Evolutionary conservation across 2,113 vertebrate species (phyloP), one percentile per base, ranked within the genome.

Genomic region (Hylia prasina): DNA sequence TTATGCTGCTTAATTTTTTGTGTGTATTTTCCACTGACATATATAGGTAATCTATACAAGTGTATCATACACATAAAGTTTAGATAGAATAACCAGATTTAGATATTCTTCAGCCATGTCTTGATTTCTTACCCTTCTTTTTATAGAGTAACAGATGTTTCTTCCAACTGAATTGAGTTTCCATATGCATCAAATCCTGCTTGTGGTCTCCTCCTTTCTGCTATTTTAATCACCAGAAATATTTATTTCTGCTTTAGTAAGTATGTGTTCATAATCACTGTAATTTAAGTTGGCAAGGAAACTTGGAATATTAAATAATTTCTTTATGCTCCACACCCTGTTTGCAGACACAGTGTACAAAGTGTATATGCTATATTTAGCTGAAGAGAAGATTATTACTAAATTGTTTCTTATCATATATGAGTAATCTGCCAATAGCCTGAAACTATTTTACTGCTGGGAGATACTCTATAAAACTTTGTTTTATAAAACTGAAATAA

Each of bases 281-380:
- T 70, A 70, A 93, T 93, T 90, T 75, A 82, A 87, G 35, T 68
- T 90, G 86, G 88, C 76, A 90, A 48, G 76, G 91, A 89, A 90
- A 83, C 33, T 51, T 78, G 68, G 76, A 92, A 64, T 91, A 95
- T 81, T 78, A 84, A 90, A 66, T 31, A 57, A 58, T 73, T 87
- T 94, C 35, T 81, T 50, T 84, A 13, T 3, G 7, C 9, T 76
- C 35, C 39, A 79, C 48, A 78, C 40, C 44, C 58, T 48, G 68
- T 95, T 93, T 80, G 65, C 66, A 94, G 75, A 50, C 44, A 51
- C 53, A 68, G 56, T 40, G 65, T 71, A 81, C 33, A 71, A 86
- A 90, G 16, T 51, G 27, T 75, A 81, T 53, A 40, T 13, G 33
- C 70, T 89, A 82, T 57, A 84, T 93, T 94, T 92, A 90, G 61